A percentile compares a stretch with the other conserved stretches of the same genome.
phyloP scores from a whole-genome alignment of 2,113 vertebrate species.

The Sturnira hondurensis region DNA sequence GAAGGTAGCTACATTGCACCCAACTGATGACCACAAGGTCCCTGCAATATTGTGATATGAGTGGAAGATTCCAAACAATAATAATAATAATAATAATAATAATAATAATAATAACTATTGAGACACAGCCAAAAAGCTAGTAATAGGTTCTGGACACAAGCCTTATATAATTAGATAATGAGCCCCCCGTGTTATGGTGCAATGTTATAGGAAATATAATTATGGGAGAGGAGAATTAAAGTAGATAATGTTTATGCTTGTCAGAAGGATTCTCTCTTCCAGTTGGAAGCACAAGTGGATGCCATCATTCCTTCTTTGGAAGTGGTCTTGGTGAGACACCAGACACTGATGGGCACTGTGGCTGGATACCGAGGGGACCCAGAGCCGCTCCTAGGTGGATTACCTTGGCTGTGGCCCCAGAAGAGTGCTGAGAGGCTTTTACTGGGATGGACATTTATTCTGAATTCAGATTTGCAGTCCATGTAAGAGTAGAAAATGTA shows the following conservation, averaged over 20 bases:
- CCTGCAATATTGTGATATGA: neutral
- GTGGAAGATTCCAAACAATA: neutral
- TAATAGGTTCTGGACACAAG: neutral
- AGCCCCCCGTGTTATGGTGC: neutral
- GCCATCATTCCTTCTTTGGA: neutral
- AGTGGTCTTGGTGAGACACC: too few relatives aligned
- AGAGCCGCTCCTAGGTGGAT: neutral
- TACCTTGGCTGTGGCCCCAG: neutral
- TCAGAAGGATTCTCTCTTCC: neutral
- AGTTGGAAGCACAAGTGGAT: neutral
- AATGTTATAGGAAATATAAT: neutral
- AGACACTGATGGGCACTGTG: neutral
- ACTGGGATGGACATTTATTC: neutral
- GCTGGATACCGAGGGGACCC: fast-evolving
- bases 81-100: neutral
- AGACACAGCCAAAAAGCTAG: neutral
- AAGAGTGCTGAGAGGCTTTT: neutral
- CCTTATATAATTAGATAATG: neutral
- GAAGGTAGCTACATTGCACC: neutral
- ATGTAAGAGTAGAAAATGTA: neutral
- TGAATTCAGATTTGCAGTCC: neutral
- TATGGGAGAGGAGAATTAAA: neutral
- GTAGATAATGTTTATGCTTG: neutral
- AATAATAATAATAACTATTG: neutral
- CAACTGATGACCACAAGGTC: neutral